Conservation (phyloP, 2,888 invertebrate genomes). For the Phytoseiulus persimilis region DNA sequence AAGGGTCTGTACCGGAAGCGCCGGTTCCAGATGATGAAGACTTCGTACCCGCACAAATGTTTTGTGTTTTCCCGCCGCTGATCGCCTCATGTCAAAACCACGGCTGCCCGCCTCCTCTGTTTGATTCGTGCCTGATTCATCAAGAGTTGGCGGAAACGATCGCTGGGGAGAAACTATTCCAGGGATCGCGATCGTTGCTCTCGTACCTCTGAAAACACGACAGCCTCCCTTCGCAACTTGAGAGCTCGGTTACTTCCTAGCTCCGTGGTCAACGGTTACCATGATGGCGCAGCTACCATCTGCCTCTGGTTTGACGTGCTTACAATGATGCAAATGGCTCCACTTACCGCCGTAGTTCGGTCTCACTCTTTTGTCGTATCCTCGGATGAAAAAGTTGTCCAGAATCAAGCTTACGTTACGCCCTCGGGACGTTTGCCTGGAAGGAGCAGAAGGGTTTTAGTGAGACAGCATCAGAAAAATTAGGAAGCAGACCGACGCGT, state of each 20-base stretch:
- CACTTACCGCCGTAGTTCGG: slow-evolving; percentile 92
- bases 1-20: neutral
- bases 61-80: neutral
- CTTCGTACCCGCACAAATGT: neutral
- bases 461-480: neutral
- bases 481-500: too few relatives aligned
- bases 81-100: neutral
- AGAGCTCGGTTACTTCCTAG: too few relatives aligned
- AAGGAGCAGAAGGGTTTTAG: neutral
- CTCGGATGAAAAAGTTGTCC: slow-evolving; percentile 52
- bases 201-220: too few relatives aligned
- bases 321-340: neutral
- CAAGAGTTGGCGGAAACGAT: too few relatives aligned
- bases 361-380: slow-evolving; percentile 97
- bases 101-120: neutral
- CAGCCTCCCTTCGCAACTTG: too few relatives aligned
- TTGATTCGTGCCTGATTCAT: neutral
- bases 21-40: neutral
- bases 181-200: too few relatives aligned
- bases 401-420: slow-evolving; percentile 34
- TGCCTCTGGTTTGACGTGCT: too few relatives aligned
- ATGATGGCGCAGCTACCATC: too few relatives aligned
- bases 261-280: too few relatives aligned
- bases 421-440: slow-evolving; percentile 35
- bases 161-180: too few relatives aligned